Evolutionary conservation across 2,797 vertebrate genomes (phyloP).

Genomic region (Novumbra hubbsi): DNA sequence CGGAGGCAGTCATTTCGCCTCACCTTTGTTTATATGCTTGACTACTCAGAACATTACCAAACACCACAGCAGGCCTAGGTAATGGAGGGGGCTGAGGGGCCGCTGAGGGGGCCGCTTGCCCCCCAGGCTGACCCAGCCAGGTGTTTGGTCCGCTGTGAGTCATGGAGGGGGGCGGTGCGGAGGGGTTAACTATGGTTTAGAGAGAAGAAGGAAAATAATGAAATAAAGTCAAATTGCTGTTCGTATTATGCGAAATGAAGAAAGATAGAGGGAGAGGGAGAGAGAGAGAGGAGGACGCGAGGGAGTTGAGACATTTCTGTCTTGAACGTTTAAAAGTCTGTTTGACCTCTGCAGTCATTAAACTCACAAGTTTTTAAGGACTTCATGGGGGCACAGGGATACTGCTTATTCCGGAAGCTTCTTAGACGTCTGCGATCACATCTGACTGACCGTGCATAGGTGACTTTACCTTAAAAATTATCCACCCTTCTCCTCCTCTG

Average conservation of each 20-base stretch:
- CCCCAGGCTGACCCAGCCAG: constrained; percentile 57
- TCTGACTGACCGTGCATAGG: background rate
- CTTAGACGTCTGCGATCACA: background rate
- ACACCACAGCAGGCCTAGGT: constrained; percentile 70
- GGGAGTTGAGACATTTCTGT: constrained; percentile 7
- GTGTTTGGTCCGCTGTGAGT: constrained; percentile 53
- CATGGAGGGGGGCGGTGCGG: constrained; percentile 27
- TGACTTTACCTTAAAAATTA: background rate
- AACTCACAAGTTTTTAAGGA: background rate
- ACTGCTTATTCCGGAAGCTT: background rate
- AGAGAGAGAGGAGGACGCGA: background rate
- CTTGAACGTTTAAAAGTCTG: constrained; percentile 26
- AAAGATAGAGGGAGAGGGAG: constrained; percentile 11
- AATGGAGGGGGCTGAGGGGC: constrained; percentile 63
- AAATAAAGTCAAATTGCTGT: constrained; percentile 35
- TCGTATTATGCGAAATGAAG: constrained; percentile 41
- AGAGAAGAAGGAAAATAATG: constrained; percentile 42
- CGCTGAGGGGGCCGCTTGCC: constrained; percentile 54
- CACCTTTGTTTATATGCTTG: constrained; percentile 97
- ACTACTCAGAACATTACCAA: constrained; percentile 88
- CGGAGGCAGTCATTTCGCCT: constrained; percentile 91
- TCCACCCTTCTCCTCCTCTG: background rate
- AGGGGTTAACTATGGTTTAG: constrained; percentile 37
- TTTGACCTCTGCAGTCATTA: constrained; percentile 47
- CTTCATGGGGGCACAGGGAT: background rate